Base-by-base conservation (phyloP, 2,113 vertebrate species). In the Phaethornis superciliosus region DNA sequence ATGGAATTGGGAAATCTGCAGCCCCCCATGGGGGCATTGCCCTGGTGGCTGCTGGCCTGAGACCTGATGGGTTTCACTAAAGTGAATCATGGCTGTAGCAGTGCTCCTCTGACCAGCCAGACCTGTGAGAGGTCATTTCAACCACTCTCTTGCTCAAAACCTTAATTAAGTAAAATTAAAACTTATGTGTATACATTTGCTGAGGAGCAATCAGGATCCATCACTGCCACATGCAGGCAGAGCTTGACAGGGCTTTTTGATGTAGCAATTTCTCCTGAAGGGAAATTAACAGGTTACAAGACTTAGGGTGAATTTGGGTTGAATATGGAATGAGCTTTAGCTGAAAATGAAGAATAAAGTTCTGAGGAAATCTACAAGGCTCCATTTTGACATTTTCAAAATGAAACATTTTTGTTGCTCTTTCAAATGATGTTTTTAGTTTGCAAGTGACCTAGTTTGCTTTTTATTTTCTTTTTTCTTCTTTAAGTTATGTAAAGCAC, bases 11-110 rank as follows among this genome's bases (percentile, higher is more conserved):
- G 0, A 2, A 15, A 4, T 7, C 33, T 74, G 40, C 72, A 89
- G 44, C 26, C 17, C 37, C 56, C 44, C 0, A 0, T 12, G 1
- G 2, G 7, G 0, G 2, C 5, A 10, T 63, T 2, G 4, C 14
- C 21, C 46, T 5, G 1, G 21, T 12, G 32, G 12, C 33, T 78
- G 30, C 69, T 3, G 2, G 49, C 69, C 16, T 1, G 4, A 44
- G 26, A 13, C 42, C n/a, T 88, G 60, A 58, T 11, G 15, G 27
- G 17, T 51, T 22, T 46, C 59, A 59, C 26, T 32, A 16, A 40
- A 7, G 33, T 10, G 26, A 85, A n/a, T 42, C 15, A 6, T 4
- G 28, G 64, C 27, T 59, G 20, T 59, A 23, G 42, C 0, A 2
- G 14, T 51, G 22, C 60, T 81, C 62, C 37, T 37, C 40, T 2